Evolutionary conservation across 2,113 vertebrate genomes (phyloP), one percentile per base, ranked within the genome.

Genomic region (Aleadryas rufinucha): DNA sequence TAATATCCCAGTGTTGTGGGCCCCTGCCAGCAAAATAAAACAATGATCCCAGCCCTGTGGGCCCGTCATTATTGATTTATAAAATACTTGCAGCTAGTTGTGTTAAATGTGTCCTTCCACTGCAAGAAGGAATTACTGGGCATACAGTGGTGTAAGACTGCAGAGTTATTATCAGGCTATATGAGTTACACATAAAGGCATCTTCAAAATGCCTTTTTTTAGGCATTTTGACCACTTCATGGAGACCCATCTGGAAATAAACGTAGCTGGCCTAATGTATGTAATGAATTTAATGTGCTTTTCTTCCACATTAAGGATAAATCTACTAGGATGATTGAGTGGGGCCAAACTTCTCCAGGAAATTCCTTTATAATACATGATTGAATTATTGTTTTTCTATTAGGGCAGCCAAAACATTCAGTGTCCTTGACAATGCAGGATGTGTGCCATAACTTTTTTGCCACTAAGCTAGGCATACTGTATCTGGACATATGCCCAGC

Each of bases 331-430:
- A 92, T 96, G 97, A 97, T 95, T 94, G 93, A 97, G 86, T 92
- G 84, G 56, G 86, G 69, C 90, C 92, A 93, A 95, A 86, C 61
- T 84, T 92, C 69, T 96, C 44, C 96, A 97, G 95, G 96, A 97
- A 97, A 97, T 97, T 96, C 96, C 94, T 96, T 95, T 93, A 90
- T 89, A 96, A 96, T 89, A 93, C 89, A 90, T 86, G 93, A 95
- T 82, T 96, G 95, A 96, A 92, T 97, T 96, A 96, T 97, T 97
- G 90, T 96, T 96, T 97, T 96, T 92, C 83, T 97, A 94, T 96
- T 95, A 96, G 92, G 92, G 86, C 88, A 96, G 96, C 95, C 96
- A 97, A 97, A 96, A 96, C 93, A 91, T 76, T 95, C 94, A 87
- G 41, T 82, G 72, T 93, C 96, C 92, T 87, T 59, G 86, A 94